Conservation (phyloP, 2,888 invertebrate species). For the Adineta ricciae region DNA sequence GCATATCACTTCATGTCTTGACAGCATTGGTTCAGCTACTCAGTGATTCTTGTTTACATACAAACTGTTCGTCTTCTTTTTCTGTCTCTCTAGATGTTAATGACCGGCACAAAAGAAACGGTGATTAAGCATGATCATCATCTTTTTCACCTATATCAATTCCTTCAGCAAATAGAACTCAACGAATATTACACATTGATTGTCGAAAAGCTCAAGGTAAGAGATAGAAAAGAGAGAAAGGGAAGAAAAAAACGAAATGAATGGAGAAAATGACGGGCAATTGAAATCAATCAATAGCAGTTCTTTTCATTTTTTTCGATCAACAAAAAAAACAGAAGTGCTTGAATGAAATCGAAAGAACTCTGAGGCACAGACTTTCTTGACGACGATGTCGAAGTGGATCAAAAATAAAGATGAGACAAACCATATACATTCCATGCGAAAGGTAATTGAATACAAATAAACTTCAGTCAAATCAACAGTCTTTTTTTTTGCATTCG, state of each 20-base stretch:
- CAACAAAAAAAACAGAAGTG: not conserved
- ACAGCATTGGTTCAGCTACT: not conserved
- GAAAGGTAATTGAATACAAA: not conserved
- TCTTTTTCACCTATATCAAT: not conserved
- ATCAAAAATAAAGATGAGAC: not conserved
- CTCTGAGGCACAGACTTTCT: not conserved
- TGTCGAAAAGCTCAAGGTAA: slow-evolving; percentile 19
- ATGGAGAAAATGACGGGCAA: not conserved
- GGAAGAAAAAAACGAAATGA: not conserved
- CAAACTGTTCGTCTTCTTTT: not conserved
- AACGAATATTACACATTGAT: not conserved
- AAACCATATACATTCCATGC: not conserved
- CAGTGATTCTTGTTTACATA: not conserved
- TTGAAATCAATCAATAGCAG: not conserved
- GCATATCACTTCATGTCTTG: not conserved
- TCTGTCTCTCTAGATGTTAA: not conserved
- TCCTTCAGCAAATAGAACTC: slow-evolving; percentile 19
- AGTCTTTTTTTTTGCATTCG: not conserved
- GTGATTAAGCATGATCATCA: slow-evolving; percentile 1
- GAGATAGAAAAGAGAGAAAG: not conserved
- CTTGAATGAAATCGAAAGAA: not conserved
- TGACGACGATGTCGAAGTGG: not conserved
- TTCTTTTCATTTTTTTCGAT: not conserved
- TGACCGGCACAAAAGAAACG: not conserved
- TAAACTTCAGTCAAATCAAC: no score